These are phyloP conservation scores for Ennomos erosarius DNA, from an alignment of 2,888 invertebrate genomes.

Conservation along the genomic window DNA sequence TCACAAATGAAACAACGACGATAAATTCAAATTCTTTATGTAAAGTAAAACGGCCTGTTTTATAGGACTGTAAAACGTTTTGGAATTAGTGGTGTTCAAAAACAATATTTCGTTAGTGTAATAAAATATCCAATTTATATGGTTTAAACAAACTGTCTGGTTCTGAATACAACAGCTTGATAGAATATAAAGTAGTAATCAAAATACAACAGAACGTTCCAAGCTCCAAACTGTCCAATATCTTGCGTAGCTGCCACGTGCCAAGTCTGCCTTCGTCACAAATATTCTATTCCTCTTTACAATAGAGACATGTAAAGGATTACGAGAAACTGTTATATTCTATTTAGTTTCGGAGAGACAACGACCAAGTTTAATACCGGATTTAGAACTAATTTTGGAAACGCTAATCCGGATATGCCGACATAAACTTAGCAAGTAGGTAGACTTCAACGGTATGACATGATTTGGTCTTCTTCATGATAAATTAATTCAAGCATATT, in stretches of 20 bases:
- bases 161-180: constrained; percentile 11
- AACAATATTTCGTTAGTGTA: constrained; percentile 62
- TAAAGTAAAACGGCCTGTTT: constrained; percentile 66
- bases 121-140: constrained; percentile 62
- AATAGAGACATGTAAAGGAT: constrained; percentile 68
- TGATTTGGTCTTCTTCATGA: too few relatives aligned
- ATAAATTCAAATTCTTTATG: constrained; percentile 72
- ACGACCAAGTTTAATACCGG: constrained; percentile 47
- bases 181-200: constrained; percentile 29
- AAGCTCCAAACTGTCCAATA: constrained; percentile 10
- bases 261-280: constrained; percentile 59
- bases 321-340: constrained; percentile 66
- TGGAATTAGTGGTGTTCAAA: constrained; percentile 61
- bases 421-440: constrained; percentile 24
- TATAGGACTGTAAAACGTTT: constrained; percentile 67
- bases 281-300: constrained; percentile 63
- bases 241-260: constrained; percentile 26
- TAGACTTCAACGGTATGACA: constrained; percentile 17
- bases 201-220: constrained; percentile 5
- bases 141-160: constrained; percentile 40
- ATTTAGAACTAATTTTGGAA: constrained; percentile 55
- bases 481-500: too few relatives aligned
- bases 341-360: constrained; percentile 60
- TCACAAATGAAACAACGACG: constrained; percentile 67
- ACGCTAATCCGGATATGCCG: constrained; percentile 31